Percentiles rank a stretch among this genome's conserved stretches.
phyloP scores from a whole-genome alignment of 2,888 invertebrate species.

The Diadegma fenestrale region DNA sequence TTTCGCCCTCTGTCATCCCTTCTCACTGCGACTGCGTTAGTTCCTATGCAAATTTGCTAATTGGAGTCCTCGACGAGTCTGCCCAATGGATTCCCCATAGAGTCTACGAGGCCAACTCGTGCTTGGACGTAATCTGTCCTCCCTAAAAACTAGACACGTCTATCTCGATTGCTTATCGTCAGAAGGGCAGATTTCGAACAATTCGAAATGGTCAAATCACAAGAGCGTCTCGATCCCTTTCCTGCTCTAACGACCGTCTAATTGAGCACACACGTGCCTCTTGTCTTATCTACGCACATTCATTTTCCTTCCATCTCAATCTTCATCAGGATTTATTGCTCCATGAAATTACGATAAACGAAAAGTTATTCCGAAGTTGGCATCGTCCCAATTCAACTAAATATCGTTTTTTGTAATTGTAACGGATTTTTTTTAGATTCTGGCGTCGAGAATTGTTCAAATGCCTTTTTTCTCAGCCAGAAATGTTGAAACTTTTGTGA shows the following conservation, averaged over 20 bases:
- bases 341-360: not conserved
- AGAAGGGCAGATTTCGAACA: slow-evolving; percentile 12
- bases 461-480: too few relatives aligned
- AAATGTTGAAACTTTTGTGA: not conserved
- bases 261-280: not conserved
- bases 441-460: too few relatives aligned
- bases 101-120: slow-evolving; percentile 43
- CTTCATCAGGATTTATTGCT: slow-evolving; percentile 21
- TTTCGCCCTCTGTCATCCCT: not conserved
- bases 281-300: slow-evolving; percentile 33
- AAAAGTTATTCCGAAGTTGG: not conserved
- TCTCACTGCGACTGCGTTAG: slow-evolving; percentile 36
- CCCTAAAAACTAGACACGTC: not conserved
- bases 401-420: not conserved
- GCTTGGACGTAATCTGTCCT: slow-evolving; percentile 39
- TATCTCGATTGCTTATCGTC: not conserved
- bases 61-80: slow-evolving; percentile 62
- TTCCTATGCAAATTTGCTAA: slow-evolving; percentile 66
- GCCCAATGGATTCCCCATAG: slow-evolving; percentile 64
- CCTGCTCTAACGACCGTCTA: not conserved
- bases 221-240: not conserved
- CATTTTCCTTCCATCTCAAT: not conserved
- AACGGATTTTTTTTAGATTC: too few relatives aligned
- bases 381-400: not conserved
- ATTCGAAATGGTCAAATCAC: not conserved